A percentile compares a stretch with the other conserved stretches of the same genome.
Evolutionary conservation across 2,797 vertebrate species (phyloP).

Genomic region (Mus caroli): DNA sequence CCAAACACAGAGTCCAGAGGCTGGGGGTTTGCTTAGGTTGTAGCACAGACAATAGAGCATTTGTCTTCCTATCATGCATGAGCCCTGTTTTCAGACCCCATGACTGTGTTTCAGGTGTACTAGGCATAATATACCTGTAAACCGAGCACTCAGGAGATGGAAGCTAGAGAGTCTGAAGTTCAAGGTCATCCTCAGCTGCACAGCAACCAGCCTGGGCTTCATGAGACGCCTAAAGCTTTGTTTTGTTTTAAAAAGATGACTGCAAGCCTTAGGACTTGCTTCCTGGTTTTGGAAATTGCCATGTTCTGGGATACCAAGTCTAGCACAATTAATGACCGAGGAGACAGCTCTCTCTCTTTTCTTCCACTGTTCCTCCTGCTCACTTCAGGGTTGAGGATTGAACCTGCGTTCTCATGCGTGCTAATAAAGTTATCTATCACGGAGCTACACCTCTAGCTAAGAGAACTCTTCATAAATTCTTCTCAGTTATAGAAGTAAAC

Average conservation of each 20-base stretch:
- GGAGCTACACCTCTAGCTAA: background rate
- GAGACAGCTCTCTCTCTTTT: background rate
- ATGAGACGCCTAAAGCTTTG: background rate
- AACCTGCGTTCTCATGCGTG: background rate
- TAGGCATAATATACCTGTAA: too few species aligned
- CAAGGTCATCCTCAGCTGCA: background rate
- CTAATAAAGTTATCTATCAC: background rate
- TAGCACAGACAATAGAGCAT: background rate
- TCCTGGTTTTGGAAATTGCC: background rate
- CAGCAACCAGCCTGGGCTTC: background rate
- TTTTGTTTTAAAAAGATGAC: background rate
- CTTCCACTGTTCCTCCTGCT: background rate
- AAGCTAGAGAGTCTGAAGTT: background rate
- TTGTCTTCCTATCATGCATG: background rate
- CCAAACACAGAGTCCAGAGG: background rate
- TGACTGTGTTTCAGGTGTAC: too few species aligned
- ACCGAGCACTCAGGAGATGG: background rate
- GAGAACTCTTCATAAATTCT: slow-evolving; percentile 12
- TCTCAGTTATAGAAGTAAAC: slow-evolving; percentile 5
- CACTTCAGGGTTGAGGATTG: background rate
- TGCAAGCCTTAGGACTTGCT: background rate
- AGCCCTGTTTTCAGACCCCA: background rate
- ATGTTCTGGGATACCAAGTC: background rate
- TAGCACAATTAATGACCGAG: background rate
- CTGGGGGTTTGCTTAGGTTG: background rate